phyloP scores from a whole-genome alignment of 2,797 vertebrate genomes.

The Carapus acus region DNA sequence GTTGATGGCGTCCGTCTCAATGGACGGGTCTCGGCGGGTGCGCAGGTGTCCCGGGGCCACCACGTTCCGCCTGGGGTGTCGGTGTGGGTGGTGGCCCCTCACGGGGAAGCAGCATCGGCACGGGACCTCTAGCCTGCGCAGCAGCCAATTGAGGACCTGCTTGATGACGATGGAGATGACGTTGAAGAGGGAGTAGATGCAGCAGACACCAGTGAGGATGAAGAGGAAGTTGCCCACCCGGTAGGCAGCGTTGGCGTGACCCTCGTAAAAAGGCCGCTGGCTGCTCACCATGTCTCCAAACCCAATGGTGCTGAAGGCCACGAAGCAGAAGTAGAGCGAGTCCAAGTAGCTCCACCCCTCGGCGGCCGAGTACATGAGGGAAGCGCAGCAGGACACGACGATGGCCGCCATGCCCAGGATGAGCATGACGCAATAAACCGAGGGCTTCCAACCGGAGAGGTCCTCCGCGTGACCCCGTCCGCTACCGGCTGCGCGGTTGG shows the following conservation, averaged over 20 bases:
- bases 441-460: conserved; percentile 87
- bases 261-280: conserved; percentile 79
- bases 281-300: conserved; percentile 96
- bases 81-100: conserved; percentile 68
- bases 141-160: conserved; percentile 91
- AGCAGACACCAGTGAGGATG: conserved; percentile 92
- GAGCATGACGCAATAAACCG: conserved; percentile 90
- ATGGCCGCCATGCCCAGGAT: conserved; percentile 85
- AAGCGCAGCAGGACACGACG: conserved; percentile 88
- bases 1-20: conserved; percentile 80
- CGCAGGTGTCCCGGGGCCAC: conserved; percentile 80
- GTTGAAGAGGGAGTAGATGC: conserved; percentile 95
- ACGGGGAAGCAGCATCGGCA: conserved; percentile 69
- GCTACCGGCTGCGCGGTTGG: no score
- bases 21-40: conserved; percentile 74
- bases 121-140: conserved; percentile 74
- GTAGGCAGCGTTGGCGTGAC: conserved; percentile 74
- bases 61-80: conserved; percentile 75
- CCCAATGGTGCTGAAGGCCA: conserved; percentile 95
- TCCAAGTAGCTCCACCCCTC: conserved; percentile 94
- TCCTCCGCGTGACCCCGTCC: conserved; percentile 57
- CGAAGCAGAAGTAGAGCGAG: conserved; percentile 94
- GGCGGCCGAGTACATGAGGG: conserved; percentile 83
- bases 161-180: conserved; percentile 96
- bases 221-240: conserved; percentile 87